These are phyloP conservation scores for Aspiorhynchus laticeps DNA, from an alignment of 2,113 vertebrate species.

Conservation along the genomic window DNA sequence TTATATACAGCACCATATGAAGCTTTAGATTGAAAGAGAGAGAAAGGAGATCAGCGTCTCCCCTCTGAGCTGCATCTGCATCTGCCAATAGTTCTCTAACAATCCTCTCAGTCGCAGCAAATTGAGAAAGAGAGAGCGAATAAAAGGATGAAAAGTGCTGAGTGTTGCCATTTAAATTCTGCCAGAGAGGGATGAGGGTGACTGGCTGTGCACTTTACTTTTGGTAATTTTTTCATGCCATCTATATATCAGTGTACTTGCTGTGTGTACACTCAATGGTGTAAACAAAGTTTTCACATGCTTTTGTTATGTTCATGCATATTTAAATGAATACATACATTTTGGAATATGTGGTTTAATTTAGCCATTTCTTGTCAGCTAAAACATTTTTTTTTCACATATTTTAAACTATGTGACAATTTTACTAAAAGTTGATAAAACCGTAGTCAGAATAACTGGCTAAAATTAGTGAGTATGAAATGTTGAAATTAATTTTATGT, in stretches of 20 bases:
- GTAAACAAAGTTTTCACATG: background rate
- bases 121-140: background rate
- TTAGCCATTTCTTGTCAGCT: background rate
- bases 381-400: background rate
- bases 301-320: background rate
- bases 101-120: background rate
- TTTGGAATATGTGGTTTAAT: background rate
- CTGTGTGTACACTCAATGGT: background rate
- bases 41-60: background rate
- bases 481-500: too few species aligned
- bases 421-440: background rate
- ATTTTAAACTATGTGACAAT: background rate
- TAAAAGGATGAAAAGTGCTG: background rate
- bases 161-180: background rate
- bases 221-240: background rate
- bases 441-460: background rate
- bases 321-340: background rate
- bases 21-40: background rate
- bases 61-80: conserved; percentile 24
- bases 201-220: background rate
- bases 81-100: conserved; percentile 9
- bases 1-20: conserved; percentile 10
- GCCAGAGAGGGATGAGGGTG: conserved; percentile 7
- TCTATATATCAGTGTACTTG: background rate
- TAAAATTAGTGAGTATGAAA: background rate